Percentiles rank a stretch among this genome's conserved stretches.
These are phyloP conservation scores for Gallinago solitaria DNA, from an alignment of 2,797 vertebrate species.

Conservation along the genomic window DNA sequence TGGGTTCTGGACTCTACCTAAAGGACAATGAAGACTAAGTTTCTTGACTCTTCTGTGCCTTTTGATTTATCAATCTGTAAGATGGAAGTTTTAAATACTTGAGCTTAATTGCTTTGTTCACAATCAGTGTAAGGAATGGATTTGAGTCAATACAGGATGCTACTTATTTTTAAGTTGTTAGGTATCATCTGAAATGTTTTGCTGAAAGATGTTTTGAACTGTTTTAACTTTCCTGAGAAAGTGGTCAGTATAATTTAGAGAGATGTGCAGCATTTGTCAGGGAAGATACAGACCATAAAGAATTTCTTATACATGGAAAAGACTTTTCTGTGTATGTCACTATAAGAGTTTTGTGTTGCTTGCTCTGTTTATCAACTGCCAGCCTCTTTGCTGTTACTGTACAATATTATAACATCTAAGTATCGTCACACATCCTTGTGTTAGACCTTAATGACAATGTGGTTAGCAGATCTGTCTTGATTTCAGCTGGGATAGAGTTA, in stretches of 20 bases:
- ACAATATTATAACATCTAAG: fast-evolving
- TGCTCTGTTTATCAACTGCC: neutral
- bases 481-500: neutral
- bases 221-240: neutral
- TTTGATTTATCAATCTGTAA: neutral
- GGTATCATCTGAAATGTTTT: neutral
- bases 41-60: neutral
- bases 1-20: neutral
- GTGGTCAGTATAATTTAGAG: neutral
- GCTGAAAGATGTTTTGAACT: neutral
- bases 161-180: neutral
- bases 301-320: neutral
- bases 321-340: neutral
- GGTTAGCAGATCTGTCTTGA: neutral
- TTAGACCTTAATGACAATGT: neutral
- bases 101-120: neutral
- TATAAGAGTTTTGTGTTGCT: neutral
- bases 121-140: neutral
- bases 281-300: fast-evolving
- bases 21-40: neutral
- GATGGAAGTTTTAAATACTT: neutral
- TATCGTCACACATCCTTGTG: neutral
- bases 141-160: neutral
- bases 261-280: fast-evolving
- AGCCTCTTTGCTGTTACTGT: neutral